These are phyloP conservation scores for Riptortus pedestris DNA, from an alignment of 1,140 invertebrate genomes.

Conservation along the genomic window DNA sequence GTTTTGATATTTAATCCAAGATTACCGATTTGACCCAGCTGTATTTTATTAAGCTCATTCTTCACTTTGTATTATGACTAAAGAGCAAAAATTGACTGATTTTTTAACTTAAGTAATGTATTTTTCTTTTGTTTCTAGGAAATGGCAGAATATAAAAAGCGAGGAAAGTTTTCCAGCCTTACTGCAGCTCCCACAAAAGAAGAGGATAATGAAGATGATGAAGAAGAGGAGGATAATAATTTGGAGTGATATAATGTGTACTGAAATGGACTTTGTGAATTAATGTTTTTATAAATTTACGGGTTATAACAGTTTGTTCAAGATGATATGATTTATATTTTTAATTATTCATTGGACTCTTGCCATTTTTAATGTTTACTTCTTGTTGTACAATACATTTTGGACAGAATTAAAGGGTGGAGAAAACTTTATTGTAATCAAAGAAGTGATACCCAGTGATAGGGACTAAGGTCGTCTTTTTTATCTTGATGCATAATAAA, in stretches of 20 bases:
- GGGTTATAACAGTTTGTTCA: slow-evolving; percentile 12
- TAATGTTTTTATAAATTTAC: slow-evolving; percentile 19
- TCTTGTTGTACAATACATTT: slow-evolving; percentile 18
- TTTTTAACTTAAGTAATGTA: no score
- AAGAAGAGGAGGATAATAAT: slow-evolving; percentile 44
- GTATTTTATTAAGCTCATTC: no score
- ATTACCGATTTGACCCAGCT: no score
- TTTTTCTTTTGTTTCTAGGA: no score
- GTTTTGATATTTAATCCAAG: no score
- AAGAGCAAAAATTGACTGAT: no score
- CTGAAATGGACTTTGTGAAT: slow-evolving; percentile 13
- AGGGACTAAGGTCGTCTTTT: not conserved
- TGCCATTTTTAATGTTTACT: slow-evolving; percentile 15
- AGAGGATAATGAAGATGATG: slow-evolving; percentile 49
- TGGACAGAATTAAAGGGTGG: not conserved
- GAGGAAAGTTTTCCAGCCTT: slow-evolving; percentile 44
- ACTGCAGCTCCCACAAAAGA: slow-evolving; percentile 40
- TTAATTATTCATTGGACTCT: slow-evolving; percentile 1
- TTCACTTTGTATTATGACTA: no score
- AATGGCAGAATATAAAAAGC: slow-evolving; percentile 74
- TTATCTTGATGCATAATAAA: not conserved
- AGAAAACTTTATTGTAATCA: not conserved
- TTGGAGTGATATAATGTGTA: slow-evolving; percentile 23
- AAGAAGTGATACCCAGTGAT: slow-evolving; percentile 13
- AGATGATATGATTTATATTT: slow-evolving; percentile 16